Base-by-base conservation (phyloP, 2,797 vertebrate genomes). In the Neomorphus geoffroyi region DNA sequence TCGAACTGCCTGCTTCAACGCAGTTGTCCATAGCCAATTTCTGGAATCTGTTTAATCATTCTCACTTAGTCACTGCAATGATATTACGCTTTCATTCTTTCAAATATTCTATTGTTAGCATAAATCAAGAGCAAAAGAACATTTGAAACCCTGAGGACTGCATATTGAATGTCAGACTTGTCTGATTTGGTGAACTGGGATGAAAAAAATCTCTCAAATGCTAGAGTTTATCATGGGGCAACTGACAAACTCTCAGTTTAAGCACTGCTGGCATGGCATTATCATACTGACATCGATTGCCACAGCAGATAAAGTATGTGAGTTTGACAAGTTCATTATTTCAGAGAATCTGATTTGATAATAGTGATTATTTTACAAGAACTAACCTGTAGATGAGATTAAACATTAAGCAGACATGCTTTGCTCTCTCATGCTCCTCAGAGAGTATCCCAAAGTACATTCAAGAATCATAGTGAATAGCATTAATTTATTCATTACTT, bases 161-260 rank as follows among this genome's bases (percentile, higher is more conserved):
- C 1, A 0, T 87, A 79, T 48, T 86, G 78, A 92, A 93, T 90
- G 80, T 78, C 90, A 96, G 80, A 94, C 35, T 67, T 74, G 14
- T 78, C 45, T 60, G 60, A 92, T 93, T 82, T 94, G 93, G 90
- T 92, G 80, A 95, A 89, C 78, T 80, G 57, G 45, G 54, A 79
- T 88, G 80, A 95, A 93, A 90, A 62, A 88, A 84, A 57, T 57
- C 37, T 72, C 72, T 69, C 86, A 94, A 93, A 91, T 90, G 74
- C 45, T 92, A 46, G 80, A 93, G 85, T 96, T 97, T 96, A 94
- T 97, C 45, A 85, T 82, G 78, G 85, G 61, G 61, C 78, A 92
- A 58, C 88, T 94, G 95, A 97, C 92, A 84, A 96, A 95, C 75
- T 96, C 94, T 95, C 95, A 96, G 86, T 81, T 96, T 97, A 96